phyloP scores from a whole-genome alignment of 2,888 invertebrate genomes.

The Germaria angustata region DNA sequence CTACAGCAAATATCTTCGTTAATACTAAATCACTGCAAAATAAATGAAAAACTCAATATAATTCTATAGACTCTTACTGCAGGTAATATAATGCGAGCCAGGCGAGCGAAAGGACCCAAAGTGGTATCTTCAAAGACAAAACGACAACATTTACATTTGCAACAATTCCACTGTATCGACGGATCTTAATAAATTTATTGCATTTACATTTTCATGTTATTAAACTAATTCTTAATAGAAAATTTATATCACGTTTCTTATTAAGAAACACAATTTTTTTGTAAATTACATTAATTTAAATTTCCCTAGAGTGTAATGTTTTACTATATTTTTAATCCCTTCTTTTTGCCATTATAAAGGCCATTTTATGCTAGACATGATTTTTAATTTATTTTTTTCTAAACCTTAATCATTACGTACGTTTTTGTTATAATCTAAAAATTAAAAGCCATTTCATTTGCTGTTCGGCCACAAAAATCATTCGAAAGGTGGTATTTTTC shows the following conservation, averaged over 20 bases:
- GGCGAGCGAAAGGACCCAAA: no score
- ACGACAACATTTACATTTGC: no score
- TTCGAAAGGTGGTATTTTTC: not conserved
- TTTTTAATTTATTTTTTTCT: not conserved
- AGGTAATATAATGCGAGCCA: no score
- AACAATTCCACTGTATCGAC: no score
- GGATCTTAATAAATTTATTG: no score
- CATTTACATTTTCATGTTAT: no score
- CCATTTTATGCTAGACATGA: constrained; percentile 8
- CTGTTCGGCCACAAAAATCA: not conserved
- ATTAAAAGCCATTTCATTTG: constrained; percentile 1
- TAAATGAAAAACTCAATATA: no score
- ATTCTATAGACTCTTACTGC: no score
- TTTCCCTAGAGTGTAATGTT: not conserved
- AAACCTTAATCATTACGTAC: not conserved
- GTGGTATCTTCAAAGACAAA: no score
- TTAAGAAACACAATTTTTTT: no score
- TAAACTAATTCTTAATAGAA: not conserved
- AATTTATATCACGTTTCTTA: not conserved
- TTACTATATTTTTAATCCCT: not conserved
- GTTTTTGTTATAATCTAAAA: constrained; percentile 21
- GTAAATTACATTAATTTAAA: not conserved
- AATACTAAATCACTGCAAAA: no score
- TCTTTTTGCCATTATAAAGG: not conserved
- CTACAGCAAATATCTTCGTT: no score